A percentile compares a stretch with the other conserved stretches of the same genome.
phyloP scores from a whole-genome alignment of 2,797 vertebrate genomes.

The Staurois parvus region DNA sequence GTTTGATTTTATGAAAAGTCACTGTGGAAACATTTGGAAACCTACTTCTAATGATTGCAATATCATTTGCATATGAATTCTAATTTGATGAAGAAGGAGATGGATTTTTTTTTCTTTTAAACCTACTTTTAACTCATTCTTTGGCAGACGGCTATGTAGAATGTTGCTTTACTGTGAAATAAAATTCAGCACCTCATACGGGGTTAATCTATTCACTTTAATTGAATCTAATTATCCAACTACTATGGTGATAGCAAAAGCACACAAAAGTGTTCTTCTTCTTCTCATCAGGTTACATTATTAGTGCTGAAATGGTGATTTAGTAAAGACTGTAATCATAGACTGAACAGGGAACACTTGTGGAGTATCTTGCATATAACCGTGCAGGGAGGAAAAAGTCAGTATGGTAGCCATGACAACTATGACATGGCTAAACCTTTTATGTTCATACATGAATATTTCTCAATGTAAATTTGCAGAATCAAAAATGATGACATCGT shows the following conservation, averaged over 20 bases:
- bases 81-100: constrained; percentile 1
- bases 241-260: too few relatives aligned
- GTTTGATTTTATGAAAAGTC: background rate
- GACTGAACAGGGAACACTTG: background rate
- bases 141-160: background rate
- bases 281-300: background rate
- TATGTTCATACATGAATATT: constrained; percentile 12
- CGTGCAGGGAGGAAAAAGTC: constrained; percentile 3
- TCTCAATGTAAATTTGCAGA: background rate
- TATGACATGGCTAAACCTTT: background rate
- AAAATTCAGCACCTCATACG: too few relatives aligned
- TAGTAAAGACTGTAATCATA: constrained; percentile 3
- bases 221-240: too few relatives aligned
- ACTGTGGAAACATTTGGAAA: background rate
- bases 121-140: background rate
- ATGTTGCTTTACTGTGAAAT: too few relatives aligned
- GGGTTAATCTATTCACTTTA: too few relatives aligned
- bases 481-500: background rate
- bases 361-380: constrained; percentile 8
- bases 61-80: constrained; percentile 29
- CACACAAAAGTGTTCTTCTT: background rate
- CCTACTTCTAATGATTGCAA: too few relatives aligned
- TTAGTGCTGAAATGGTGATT: constrained; percentile 3
- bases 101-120: background rate
- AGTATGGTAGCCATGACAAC: constrained; percentile 39